Evolutionary conservation across 1,140 invertebrate species (phyloP).

Genomic region (Drosophila chauvacae): DNA sequence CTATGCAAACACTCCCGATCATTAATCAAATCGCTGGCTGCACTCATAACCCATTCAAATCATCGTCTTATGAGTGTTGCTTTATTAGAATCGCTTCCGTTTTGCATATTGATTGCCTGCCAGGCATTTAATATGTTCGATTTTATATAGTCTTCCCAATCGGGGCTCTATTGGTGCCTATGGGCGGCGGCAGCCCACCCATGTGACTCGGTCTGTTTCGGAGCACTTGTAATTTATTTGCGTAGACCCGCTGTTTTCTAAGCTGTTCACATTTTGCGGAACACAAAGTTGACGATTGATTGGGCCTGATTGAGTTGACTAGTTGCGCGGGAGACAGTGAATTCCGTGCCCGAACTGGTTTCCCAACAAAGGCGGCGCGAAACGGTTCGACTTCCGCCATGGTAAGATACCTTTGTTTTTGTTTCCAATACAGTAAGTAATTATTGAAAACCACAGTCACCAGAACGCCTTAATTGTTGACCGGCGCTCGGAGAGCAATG

Average conservation of each 20-base stretch:
- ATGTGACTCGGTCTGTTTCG: constrained; percentile 54
- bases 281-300: constrained; percentile 76
- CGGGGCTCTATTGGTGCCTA: constrained; percentile 10
- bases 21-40: constrained; percentile 46
- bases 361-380: constrained; percentile 54
- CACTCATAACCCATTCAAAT: constrained; percentile 54
- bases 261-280: constrained; percentile 68
- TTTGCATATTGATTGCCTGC: constrained; percentile 64
- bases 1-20: constrained; percentile 19
- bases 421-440: constrained; percentile 27
- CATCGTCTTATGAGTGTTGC: constrained; percentile 36
- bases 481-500: constrained; percentile 6
- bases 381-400: constrained; percentile 59
- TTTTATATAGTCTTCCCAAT: constrained; percentile 29
- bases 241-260: constrained; percentile 53
- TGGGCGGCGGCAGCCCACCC: constrained; percentile 13
- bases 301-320: constrained; percentile 66
- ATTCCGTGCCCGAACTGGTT: constrained; percentile 64
- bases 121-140: constrained; percentile 13
- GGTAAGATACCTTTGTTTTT: constrained; percentile 55
- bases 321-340: constrained; percentile 66
- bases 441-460: constrained; percentile 45
- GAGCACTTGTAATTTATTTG: constrained; percentile 70
- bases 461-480: constrained; percentile 42
- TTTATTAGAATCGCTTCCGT: constrained; percentile 54